These are phyloP conservation scores for Margaritifera margaritifera DNA, from an alignment of 2,888 invertebrate genomes.

Conservation along the genomic window DNA sequence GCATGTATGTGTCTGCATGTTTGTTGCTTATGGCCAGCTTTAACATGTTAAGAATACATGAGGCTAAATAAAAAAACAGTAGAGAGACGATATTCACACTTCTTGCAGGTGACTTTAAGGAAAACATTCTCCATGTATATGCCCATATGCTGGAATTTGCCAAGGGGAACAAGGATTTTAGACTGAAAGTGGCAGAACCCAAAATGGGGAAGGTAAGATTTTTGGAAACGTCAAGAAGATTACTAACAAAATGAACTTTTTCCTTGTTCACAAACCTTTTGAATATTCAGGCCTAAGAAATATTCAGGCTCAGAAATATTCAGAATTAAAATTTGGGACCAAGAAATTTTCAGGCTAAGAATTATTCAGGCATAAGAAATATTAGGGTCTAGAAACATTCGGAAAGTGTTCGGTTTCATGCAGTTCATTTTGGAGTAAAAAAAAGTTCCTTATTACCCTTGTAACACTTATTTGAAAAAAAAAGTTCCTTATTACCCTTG, in stretches of 20 bases:
- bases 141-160: conserved; percentile 70
- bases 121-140: conserved; percentile 70
- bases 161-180: conserved; percentile 62
- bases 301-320: too few relatives aligned
- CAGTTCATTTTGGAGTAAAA: too few relatives aligned
- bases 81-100: not conserved
- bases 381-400: too few relatives aligned
- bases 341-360: too few relatives aligned
- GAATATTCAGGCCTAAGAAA: too few relatives aligned
- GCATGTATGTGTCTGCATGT: not conserved
- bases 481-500: too few relatives aligned
- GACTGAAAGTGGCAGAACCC: conserved; percentile 63
- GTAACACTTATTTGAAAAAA: too few relatives aligned
- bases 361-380: too few relatives aligned
- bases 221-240: not conserved
- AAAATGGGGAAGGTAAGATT: conserved; percentile 69
- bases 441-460: too few relatives aligned
- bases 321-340: not conserved
- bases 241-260: not conserved
- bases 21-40: not conserved
- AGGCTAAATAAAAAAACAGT: not conserved
- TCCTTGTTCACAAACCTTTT: not conserved
- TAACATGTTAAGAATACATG: not conserved
- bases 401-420: too few relatives aligned
- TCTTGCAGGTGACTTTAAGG: conserved; percentile 69